Base-by-base conservation (phyloP, 2,797 vertebrate species). In the Lithobates pipiens region DNA sequence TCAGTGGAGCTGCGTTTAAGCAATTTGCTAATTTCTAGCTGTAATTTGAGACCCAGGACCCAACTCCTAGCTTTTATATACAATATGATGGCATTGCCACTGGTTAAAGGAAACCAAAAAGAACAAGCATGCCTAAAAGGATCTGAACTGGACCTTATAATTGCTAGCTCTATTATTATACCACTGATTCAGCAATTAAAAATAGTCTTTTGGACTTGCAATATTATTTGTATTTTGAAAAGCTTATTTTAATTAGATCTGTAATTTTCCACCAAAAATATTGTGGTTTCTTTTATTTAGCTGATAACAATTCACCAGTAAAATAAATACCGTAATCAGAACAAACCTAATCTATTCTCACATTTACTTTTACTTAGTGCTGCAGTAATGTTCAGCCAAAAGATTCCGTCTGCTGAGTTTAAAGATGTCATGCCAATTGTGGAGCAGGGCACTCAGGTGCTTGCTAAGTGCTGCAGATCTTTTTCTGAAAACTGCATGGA, bases 391-490 rank as follows among this genome's bases (percentile, higher is more conserved):
- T 89, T 94, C 3, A 85, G 92, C 0, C 94, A 95, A 82, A 95
- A 93, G 88, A 77, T 32, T 3, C 93, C 93, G 0, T 46, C 61
- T 0, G 92, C 92, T 27, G 82, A 91, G 5, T 92, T 94, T 8
- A 90, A 94, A 82, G 91, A 96, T 18, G 81, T 94, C 25, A 76
- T 88, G 5, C 82, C 89, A 0, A 87, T 96, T 8, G 93, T 93
- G 0, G 88, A 93, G 34, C 90, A 90, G 0, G 85, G 93, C 0
- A 91, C 92, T 0, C 86, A 90, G 8, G 75, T 91, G 0, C 91
- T 96, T 1, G 85, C 93, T 70, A 93, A 93, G 85, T 95, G 94
- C 83, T 96, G 95, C 0, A 88, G 89, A n/a, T 91, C 93, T 0
- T 0, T 84, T 46, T 86, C 89, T 0, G 93, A 94, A 63, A 92